Evolutionary conservation across 1,140 invertebrate species (phyloP), one percentile per base, ranked within the genome.

Genomic region (Globodera rostochiensis): DNA sequence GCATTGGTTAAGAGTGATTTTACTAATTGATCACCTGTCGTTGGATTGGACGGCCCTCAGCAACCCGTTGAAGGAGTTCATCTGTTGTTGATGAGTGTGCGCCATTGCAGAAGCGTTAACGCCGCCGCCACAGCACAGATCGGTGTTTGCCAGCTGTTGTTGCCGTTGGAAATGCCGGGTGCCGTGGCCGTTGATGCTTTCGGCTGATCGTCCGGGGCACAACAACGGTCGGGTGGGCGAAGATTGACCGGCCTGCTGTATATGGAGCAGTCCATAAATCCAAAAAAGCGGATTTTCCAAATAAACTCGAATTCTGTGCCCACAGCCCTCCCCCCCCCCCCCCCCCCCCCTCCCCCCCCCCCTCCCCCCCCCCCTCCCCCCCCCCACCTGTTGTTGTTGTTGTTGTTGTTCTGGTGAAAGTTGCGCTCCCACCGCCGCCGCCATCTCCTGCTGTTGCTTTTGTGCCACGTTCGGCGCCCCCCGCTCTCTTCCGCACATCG

Each of bases 31-130:
- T 45, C 25, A 75, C 66, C 66, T 50, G 11, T 49, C 64, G 5
- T n/a, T 53, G 57, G 21, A 53, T 19, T 49, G 66, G 53, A 66
- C 74, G 19, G 74, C 74, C 66, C 74, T 76, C 57, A 76, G 74
- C 46, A 76, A 60, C n/a, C 74, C 74, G 66, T 76, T 76, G 66
- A 76, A 76, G 36, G 74, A 76, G 15, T 57, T 64, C 74, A 76
- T 76, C 53, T 76, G 74, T 19, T 76, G 74, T 9, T 57, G 50
- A 25, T 50, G 50, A 13, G 73, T 15, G 64, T 57, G 53, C 13
- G 73, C 73, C 13, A 75, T 76, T 57, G 74, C 15, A 13, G 73
- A 74, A 57, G 11, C n/a, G 57, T 64, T 64, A 19, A 19, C 5
- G 47, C 36, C 36, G 74, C 47, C 36, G 74, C 47, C 36, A 66